Base-by-base conservation (phyloP, 92 coral and sea anemone genomes). In the Siderastrea radians region DNA sequence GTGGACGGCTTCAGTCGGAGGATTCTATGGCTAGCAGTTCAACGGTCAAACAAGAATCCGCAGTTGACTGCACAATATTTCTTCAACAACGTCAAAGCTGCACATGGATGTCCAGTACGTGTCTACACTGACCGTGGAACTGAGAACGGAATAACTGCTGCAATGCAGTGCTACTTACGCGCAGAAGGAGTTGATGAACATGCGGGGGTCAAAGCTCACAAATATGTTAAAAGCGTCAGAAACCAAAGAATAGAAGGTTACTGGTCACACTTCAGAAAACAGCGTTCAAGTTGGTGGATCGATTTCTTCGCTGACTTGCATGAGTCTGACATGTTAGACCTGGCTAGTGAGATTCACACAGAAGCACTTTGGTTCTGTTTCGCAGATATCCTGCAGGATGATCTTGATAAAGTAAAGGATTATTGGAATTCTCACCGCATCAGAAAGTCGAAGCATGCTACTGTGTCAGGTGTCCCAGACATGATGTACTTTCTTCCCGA, bases 41-140 rank as follows among this genome's bases (percentile, higher is more conserved):
- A 94, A 81, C 82, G 87, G 43, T 95, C 98, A 45, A 92, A 95
- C 81, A 95, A 95, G 74, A 87, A 89, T 71, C 93, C 92, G 46
- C 79, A 79, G 75, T 72, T 43, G 5, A 72, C 83, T 45, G 95
- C 95, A 52, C 44, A 77, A 79, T 91, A 93, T 71, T 91, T 88
- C 55, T 77, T 83, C 73, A 78, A 90, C 63, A 82, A 74, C 55
- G 85, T 94, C 49, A 75, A 85, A 88, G 94, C 88, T 53, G 75
- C 86, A 5, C 68, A 75, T 52, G 95, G 95, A 38, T 94, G 96
- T 81, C 95, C 95, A 15, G 74, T 49, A 11, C 90, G 92, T 44
- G 78, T 94, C 44, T 73, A 70, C 67, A 83, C 91, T 26, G 94
- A 94, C 68, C 92, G 66, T 86, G 93, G 95, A 52, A 93, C 95